Conservation (phyloP, 1,140 invertebrate species). For the Cydia strobilella region DNA sequence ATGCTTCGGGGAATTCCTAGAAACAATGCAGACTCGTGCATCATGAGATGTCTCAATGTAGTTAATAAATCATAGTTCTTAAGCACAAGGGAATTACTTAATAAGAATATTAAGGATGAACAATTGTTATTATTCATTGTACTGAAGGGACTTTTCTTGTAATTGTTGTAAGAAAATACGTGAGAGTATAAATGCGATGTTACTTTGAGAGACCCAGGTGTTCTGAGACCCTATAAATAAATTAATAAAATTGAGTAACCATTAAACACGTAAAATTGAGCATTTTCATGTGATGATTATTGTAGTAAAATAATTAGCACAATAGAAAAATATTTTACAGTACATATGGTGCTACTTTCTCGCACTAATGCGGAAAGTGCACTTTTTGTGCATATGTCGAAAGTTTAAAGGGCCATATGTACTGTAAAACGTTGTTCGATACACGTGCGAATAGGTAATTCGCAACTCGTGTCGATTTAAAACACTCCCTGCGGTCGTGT, state of each 20-base stretch:
- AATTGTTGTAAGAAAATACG: neutral
- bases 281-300: neutral
- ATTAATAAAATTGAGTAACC: neutral
- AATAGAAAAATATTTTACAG: neutral
- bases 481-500: no score
- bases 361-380: no score
- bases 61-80: neutral
- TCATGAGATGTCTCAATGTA: neutral
- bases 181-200: neutral
- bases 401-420: no score
- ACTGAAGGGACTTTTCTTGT: neutral
- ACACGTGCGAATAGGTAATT: no score
- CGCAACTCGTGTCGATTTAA: no score
- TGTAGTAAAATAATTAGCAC: neutral
- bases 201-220: neutral
- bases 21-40: neutral
- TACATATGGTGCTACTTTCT: no score
- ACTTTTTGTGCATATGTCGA: no score
- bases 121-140: slow-evolving; percentile 16
- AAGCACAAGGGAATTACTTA: slow-evolving; percentile 1
- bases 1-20: neutral
- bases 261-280: neutral
- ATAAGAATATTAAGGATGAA: slow-evolving; percentile 4
- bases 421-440: no score
- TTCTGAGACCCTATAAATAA: neutral